A percentile compares a stretch with the other conserved stretches of the same genome.
These are phyloP conservation scores for Dasyornis broadbenti DNA, from an alignment of 2,113 vertebrate species.

Conservation along the genomic window DNA sequence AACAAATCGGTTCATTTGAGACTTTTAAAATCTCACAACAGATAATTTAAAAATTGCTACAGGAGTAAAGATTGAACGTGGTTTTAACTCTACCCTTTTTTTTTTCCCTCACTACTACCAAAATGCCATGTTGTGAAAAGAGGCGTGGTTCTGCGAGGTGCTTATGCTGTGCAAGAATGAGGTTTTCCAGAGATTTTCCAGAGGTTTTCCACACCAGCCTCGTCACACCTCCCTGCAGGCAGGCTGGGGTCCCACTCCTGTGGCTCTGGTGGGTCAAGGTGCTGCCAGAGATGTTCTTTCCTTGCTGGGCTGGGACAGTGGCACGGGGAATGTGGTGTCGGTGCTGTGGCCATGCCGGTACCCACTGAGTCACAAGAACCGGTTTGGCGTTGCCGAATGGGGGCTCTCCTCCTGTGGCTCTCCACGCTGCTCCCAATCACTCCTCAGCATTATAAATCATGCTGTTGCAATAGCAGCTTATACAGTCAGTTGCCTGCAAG, in stretches of 20 bases:
- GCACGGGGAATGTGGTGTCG: not conserved
- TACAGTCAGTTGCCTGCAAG: slow-evolving; percentile 50
- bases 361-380: fast-evolving
- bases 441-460: not conserved
- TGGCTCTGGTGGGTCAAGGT: not conserved
- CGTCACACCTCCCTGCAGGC: not conserved
- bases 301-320: not conserved
- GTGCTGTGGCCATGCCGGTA: not conserved
- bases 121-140: not conserved
- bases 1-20: not conserved
- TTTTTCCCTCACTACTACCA: not conserved
- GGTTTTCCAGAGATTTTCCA: fast-evolving
- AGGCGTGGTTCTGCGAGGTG: fast-evolving
- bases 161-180: fast-evolving
- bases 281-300: not conserved
- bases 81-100: fast-evolving
- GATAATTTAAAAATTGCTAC: not conserved
- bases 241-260: not conserved
- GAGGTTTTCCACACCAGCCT: fast-evolving
- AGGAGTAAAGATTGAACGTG: not conserved
- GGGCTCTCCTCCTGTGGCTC: not conserved
- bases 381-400: fast-evolving
- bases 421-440: not conserved
- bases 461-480: not conserved
- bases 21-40: not conserved